phyloP scores from a whole-genome alignment of 2,888 invertebrate genomes.

The Aromia moschata region DNA sequence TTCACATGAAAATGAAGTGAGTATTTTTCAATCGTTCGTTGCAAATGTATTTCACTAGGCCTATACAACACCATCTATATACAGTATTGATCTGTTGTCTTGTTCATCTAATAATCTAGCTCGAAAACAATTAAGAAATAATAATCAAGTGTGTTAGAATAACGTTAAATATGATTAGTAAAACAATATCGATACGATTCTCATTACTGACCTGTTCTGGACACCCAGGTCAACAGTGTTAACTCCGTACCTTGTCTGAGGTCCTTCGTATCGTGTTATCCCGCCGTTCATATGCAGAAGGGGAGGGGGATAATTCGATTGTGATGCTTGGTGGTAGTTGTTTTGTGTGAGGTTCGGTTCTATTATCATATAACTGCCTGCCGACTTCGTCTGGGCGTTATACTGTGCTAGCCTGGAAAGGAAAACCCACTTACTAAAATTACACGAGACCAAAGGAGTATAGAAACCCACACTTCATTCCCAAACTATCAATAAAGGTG shows the following conservation, averaged over 20 bases:
- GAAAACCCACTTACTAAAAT: constrained; percentile 8
- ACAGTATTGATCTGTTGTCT: no score
- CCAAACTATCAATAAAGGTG: no score
- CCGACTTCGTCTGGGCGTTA: constrained; percentile 43
- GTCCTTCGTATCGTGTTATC: constrained; percentile 51
- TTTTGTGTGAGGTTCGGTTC: constrained; percentile 55
- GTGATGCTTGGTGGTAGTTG: constrained; percentile 60
- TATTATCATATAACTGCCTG: constrained; percentile 63
- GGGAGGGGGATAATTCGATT: constrained; percentile 67
- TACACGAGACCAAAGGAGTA: no score
- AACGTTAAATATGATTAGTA: neutral
- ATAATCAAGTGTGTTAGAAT: no score
- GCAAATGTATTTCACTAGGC: no score
- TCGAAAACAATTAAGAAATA: no score
- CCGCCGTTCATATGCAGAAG: constrained; percentile 64
- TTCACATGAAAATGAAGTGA: no score
- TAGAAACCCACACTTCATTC: no score
- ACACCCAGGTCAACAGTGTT: constrained; percentile 32
- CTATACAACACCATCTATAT: no score
- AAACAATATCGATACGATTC: no score
- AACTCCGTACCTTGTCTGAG: constrained; percentile 35
- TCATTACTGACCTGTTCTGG: constrained; percentile 18
- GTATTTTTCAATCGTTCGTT: no score
- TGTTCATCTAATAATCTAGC: no score
- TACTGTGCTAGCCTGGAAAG: constrained; percentile 42